Evolutionary conservation across 2,888 invertebrate species (phyloP), one percentile per base, ranked within the genome.

Genomic region (Chalcis sispes): DNA sequence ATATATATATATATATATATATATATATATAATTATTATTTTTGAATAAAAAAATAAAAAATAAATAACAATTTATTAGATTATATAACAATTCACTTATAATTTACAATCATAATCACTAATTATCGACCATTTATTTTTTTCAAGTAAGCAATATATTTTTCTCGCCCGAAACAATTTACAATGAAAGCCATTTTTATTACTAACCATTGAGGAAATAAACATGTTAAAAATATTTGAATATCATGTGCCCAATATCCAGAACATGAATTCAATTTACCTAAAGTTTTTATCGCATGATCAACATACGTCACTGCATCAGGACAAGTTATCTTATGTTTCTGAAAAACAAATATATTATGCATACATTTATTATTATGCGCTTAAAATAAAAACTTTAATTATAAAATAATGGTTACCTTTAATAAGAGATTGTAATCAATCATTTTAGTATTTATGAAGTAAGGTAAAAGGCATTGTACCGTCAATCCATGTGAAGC

Each of bases 221-320:
- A 8, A 4, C 25, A 7, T 18, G 8, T 15, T n/a, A 25, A 5
- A 10, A 61, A 42, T 62, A n/a, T 90, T 92, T 96, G 96, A 69
- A 98, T 88, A 0, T 95, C 96, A 88, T 98, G 98, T 0, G 93
- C 89, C 96, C 97, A 97, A 88, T 95, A 97, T 0, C 98, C 98
- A 0, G 95, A 95, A 0, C 96, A 95, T 74, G 93, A 91, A 69
- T 92, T 91, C n/a, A 94, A 92, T 84, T 93, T 92, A 59, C 97
- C 97, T 54, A 98, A 91, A 2, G 95, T 95, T 75, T 91, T 90
- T 7, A 97, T 93, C 0, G 97, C 96, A 80, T 94, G 93, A 36
- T 90, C 91, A 0, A 95, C 93, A 85, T 93, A 97, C 15, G 89
- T 89, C 56, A 86, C 83, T 7, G 91, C 89, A 83, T 89, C 87